phyloP scores from a whole-genome alignment of 2,888 invertebrate species.

The Caenorhabditis japonica region DNA sequence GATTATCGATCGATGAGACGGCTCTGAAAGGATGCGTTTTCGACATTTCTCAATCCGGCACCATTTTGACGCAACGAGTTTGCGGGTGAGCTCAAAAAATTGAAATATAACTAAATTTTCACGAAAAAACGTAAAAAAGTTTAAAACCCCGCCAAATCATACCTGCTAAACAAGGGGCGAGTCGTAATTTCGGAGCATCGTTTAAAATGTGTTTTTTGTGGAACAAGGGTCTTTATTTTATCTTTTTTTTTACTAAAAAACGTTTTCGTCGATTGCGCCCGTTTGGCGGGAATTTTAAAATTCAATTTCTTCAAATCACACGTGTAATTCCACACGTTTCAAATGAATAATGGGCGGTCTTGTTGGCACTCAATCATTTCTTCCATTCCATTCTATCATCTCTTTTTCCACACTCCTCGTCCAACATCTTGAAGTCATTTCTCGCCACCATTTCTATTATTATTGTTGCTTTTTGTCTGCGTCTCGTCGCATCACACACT shows the following conservation, averaged over 20 bases:
- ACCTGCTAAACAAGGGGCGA: no score
- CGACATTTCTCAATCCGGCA: conserved; percentile 65
- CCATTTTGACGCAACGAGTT: conserved; percentile 54
- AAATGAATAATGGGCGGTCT: conserved; percentile 50
- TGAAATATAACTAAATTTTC: no score
- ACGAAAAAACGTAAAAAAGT: conserved; percentile 2
- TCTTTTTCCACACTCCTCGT: background rate
- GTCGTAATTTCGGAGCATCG: no score
- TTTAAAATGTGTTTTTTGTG: no score
- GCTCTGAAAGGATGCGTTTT: conserved; percentile 69
- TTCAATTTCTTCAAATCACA: no score
- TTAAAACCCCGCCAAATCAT: no score
- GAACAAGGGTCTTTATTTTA: no score
- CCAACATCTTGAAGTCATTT: conserved; percentile 45
- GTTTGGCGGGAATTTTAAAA: no score
- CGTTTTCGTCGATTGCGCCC: no score
- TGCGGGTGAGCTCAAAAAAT: conserved; percentile 66
- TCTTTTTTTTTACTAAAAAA: no score
- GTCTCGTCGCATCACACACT: conserved; percentile 31
- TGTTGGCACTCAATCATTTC: conserved; percentile 38
- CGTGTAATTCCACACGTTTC: conserved; percentile 10
- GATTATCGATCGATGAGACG: conserved; percentile 56
- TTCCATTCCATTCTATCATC: conserved; percentile 8
- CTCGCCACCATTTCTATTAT: conserved; percentile 10
- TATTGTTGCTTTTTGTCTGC: conserved; percentile 20